Evolutionary conservation across 2,113 vertebrate genomes (phyloP), one percentile per base, ranked within the genome.

Genomic region (Carettochelys insculpta): DNA sequence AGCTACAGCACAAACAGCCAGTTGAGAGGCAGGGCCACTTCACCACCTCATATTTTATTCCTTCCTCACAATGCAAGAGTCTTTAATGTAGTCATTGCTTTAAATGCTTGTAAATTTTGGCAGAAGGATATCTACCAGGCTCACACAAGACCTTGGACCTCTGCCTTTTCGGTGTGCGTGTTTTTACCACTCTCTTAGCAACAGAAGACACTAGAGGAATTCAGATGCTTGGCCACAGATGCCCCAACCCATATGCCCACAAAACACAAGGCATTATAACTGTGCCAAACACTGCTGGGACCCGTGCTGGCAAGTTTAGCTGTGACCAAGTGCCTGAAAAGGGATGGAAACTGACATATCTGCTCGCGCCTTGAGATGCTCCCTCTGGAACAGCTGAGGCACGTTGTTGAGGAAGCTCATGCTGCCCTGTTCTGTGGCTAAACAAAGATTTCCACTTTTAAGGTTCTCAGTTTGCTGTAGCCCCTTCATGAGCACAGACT

Each of bases 251-350:
- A 27, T 76, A 29, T 13, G 43, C 43, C 43, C 8, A 7, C n/a
- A n/a, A n/a, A 47, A 29, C 27, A 47, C 58, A 88, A 76, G 0
- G 0, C 52, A 43, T 24, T 56, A 91, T 65, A n/a, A 43, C 58
- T 1, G 2, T 0, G 10, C 6, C 43, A 3, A 4, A 58, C 6
- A 24, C 68, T 51, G 24, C 12, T 20, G 41, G 29, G 43, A 54
- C 77, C 16, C 50, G 20, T 38, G 8, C 16, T 38, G 0, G 4
- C 77, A 87, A 51, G 54, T 75, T 47, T 80, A 52, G 50, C 38
- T 0, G 0, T 61, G 77, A 82, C 5, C 14, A 20, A 0, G 0
- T n/a, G 11, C 3, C 56, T 6, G 54, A n/a, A 16, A 16, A 43
- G 83, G n/a, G 73, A 89, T 77, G 65, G 3, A 1, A 0, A 47